These are phyloP conservation scores for Pachydiplax longipennis DNA, from an alignment of 2,888 invertebrate species.

Conservation along the genomic window DNA sequence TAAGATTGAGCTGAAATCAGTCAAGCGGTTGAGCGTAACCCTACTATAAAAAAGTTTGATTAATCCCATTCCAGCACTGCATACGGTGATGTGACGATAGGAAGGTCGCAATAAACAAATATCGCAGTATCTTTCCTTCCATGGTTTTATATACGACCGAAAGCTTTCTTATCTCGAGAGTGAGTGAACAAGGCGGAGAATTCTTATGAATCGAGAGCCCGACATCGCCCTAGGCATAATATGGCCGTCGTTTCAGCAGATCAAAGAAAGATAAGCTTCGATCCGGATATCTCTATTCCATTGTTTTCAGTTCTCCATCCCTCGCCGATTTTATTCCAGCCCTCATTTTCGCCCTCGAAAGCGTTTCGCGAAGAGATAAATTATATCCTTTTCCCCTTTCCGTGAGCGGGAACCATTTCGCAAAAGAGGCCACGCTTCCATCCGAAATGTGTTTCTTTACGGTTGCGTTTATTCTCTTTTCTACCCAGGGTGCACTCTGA, in stretches of 20 bases:
- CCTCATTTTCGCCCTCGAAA: background rate
- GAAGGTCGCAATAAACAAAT: background rate
- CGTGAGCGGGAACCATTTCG: slow-evolving; percentile 5
- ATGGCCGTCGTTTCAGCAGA: background rate
- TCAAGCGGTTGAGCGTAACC: too few relatives aligned
- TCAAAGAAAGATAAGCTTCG: slow-evolving; percentile 2
- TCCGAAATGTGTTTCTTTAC: background rate
- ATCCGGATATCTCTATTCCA: slow-evolving; percentile 13
- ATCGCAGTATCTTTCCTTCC: background rate
- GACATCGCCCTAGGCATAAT: background rate
- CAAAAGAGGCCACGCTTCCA: background rate
- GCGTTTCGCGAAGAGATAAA: background rate
- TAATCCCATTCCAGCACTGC: too few relatives aligned
- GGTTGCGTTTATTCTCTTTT: too few relatives aligned
- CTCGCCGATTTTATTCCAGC: background rate
- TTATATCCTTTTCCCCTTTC: background rate
- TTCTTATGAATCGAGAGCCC: background rate
- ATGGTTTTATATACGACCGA: background rate
- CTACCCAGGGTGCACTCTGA: background rate
- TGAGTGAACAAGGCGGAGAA: background rate
- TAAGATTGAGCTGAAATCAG: too few relatives aligned
- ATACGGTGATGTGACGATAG: too few relatives aligned
- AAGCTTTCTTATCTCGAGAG: background rate
- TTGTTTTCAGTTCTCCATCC: background rate
- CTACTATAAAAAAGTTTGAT: too few relatives aligned